Evolutionary conservation across 2,113 vertebrate species (phyloP).

Genomic region (Bombycilla garrulus): DNA sequence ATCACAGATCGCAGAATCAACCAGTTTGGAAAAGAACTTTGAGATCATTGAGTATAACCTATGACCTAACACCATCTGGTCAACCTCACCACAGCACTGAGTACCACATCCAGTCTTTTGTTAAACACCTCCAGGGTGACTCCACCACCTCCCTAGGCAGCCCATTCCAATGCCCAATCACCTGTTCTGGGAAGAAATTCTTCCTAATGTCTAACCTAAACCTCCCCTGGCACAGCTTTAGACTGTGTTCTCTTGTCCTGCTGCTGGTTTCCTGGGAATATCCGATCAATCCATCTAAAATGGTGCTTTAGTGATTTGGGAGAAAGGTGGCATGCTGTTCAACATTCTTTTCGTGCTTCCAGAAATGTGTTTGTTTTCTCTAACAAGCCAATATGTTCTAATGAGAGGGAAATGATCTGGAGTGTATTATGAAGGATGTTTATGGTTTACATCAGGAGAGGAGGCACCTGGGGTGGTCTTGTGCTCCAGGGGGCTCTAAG

Average conservation of each 20-base stretch:
- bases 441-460: not conserved
- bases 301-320: not conserved
- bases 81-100: not conserved
- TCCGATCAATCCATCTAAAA: not conserved
- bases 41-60: too few species aligned
- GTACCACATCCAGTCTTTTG: not conserved
- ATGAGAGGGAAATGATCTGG: not conserved
- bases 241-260: not conserved
- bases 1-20: not conserved
- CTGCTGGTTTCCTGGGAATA: not conserved
- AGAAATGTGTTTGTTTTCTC: not conserved
- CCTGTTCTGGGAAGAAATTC: not conserved
- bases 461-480: not conserved
- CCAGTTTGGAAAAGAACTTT: not conserved
- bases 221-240: fast-evolving
- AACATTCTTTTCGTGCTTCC: not conserved
- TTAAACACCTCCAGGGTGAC: not conserved
- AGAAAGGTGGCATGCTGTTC: not conserved
- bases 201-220: not conserved
- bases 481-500: not conserved
- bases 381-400: not conserved
- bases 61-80: fast-evolving
- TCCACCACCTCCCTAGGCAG: not conserved
- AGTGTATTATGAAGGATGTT: not conserved
- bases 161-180: not conserved